A percentile compares a stretch with the other conserved stretches of the same genome.
phyloP scores from a whole-genome alignment of 2,113 vertebrate species.

The Takifugu bimaculatus region DNA sequence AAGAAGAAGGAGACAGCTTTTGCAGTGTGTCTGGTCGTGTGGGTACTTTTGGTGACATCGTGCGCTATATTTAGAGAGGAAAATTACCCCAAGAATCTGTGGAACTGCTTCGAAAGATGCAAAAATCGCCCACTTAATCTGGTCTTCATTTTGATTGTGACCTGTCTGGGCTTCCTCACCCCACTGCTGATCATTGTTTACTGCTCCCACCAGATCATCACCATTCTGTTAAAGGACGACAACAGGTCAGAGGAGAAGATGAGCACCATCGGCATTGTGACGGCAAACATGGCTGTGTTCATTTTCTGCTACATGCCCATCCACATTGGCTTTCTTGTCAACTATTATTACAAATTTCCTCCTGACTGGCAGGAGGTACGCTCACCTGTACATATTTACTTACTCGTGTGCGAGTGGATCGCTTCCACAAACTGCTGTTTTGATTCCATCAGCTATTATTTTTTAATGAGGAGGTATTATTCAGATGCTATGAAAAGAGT shows the following conservation, averaged over 20 bases:
- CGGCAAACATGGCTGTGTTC: slow-evolving; percentile 67
- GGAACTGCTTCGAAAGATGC: slow-evolving; percentile 55
- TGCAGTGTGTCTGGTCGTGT: slow-evolving; percentile 55
- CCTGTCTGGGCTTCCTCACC: slow-evolving; percentile 44
- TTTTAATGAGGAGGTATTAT: slow-evolving; percentile 58
- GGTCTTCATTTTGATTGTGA: not conserved
- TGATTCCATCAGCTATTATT: slow-evolving; percentile 69
- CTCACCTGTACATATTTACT: not conserved
- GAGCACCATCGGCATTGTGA: slow-evolving; percentile 43
- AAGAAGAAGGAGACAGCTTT: slow-evolving; percentile 45
- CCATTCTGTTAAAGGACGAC: slow-evolving; percentile 25
- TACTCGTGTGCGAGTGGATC: slow-evolving; percentile 59
- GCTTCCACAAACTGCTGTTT: slow-evolving; percentile 71
- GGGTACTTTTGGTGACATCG: slow-evolving; percentile 19
- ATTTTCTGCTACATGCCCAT: slow-evolving; percentile 69
- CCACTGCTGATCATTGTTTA: slow-evolving; percentile 50
- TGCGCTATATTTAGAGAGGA: fast-evolving
- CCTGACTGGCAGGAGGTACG: fast-evolving
- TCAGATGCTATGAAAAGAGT: not conserved
- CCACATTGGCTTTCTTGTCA: slow-evolving; percentile 49
- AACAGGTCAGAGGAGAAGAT: slow-evolving; percentile 36
- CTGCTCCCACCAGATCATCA: slow-evolving; percentile 59
- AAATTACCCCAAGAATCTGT: slow-evolving; percentile 6
- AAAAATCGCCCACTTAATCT: fast-evolving
- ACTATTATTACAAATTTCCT: not conserved